Conservation (phyloP, 1,140 invertebrate species). For the Drosophila saltans region DNA sequence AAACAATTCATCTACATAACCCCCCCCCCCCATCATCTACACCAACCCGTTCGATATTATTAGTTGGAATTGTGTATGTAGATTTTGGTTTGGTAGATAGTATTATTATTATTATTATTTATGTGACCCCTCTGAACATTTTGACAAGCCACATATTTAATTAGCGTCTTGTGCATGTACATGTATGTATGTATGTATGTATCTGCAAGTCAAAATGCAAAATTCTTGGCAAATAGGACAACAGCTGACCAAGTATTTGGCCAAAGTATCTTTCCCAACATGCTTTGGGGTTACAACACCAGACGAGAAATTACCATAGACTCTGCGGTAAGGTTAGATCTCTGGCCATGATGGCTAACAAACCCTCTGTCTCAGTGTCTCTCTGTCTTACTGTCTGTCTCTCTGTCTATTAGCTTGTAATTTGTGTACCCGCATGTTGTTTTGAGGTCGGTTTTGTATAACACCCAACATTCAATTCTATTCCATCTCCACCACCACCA, state of each 20-base stretch:
- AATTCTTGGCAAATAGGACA: background rate
- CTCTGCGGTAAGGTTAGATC: constrained; percentile 10
- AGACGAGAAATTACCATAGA: constrained; percentile 13
- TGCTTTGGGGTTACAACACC: constrained; percentile 12
- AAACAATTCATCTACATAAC: background rate
- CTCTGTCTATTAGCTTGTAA: constrained; percentile 11
- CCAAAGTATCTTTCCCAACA: constrained; percentile 5
- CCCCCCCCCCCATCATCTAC: background rate
- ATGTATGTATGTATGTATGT: background rate
- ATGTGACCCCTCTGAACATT: background rate
- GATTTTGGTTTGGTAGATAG: too few relatives aligned
- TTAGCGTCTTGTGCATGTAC: constrained; percentile 3
- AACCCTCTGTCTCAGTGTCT: background rate
- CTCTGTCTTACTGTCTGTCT: background rate
- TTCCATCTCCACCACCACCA: background rate
- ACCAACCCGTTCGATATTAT: background rate
- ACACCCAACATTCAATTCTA: background rate
- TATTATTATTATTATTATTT: constrained; percentile 8
- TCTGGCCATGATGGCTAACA: background rate
- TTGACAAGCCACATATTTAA: constrained; percentile 11
- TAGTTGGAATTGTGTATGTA: background rate
- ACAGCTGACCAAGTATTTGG: constrained; percentile 10
- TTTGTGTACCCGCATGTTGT: constrained; percentile 12
- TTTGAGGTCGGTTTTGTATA: background rate
- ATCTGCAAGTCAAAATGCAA: background rate